Evolutionary conservation across 2,113 vertebrate genomes (phyloP), one percentile per base, ranked within the genome.

Genomic region (Henicopernis longicauda): DNA sequence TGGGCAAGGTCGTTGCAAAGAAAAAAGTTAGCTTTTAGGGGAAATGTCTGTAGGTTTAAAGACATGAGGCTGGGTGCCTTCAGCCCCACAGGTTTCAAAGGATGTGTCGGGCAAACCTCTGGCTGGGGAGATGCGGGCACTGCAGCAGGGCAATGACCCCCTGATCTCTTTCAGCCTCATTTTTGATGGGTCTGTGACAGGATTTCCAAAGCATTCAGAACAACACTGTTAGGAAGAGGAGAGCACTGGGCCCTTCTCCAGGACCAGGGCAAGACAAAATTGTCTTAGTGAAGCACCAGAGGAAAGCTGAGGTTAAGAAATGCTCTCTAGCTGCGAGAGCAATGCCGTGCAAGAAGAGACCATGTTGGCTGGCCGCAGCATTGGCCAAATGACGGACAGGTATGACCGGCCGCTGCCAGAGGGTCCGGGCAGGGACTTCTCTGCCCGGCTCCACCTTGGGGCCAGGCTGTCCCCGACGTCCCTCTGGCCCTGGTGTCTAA

Each of bases 371-470:
- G 49, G 26, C 49, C 10, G 2, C n/a, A 25, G n/a, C 31, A 22
- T 71, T 16, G 4, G 36, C 63, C 7, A 1, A 61, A n/a, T 7
- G 45, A 50, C 0, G 2, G 14, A 36, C 5, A 19, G 12, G 36
- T 31, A 49, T 26, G 40, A 66, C 31, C 1, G 1, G 20, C n/a
- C 3, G 0, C 49, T 90, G 62, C 45, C n/a, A 20, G 20, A 62
- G 23, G 16, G 36, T 40, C 54, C 0, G 1, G 40, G 36, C 45
- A 66, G 25, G 26, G 42, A n/a, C 7, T 71, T 61, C 14, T 21
- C 40, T 7, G 3, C 40, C 57, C 58, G 3, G 15, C 31, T 54
- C 12, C 38, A 42, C 8, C 1, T 25, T 36, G 38, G 47, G 36
- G 12, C 42, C 49, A 38, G 13, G 34, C 1, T 3, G 49, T 76